Evolutionary conservation across 2,797 vertebrate genomes (phyloP).

Genomic region (Myripristis jacobus): DNA sequence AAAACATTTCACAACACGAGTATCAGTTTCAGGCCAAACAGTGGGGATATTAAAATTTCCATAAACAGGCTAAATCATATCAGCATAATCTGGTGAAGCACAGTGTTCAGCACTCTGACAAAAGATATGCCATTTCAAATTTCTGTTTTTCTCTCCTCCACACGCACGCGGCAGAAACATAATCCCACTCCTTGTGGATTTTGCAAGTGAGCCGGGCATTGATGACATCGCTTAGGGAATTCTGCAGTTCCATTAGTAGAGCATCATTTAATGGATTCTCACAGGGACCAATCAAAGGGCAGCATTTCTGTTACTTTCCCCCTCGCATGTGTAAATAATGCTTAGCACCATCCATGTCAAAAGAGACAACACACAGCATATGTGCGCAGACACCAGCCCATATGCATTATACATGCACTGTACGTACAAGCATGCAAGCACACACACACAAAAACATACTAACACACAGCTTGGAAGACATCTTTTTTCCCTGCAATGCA

Average conservation of each 20-base stretch:
- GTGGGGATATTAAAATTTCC: conserved; percentile 18
- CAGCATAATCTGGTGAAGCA: conserved; percentile 39
- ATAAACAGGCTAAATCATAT: conserved; percentile 36
- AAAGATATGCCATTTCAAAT: conserved; percentile 31
- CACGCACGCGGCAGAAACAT: conserved; percentile 44
- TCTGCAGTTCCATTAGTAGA: conserved; percentile 47
- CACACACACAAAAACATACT: conserved; percentile 14
- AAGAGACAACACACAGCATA: not conserved
- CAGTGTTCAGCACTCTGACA: conserved; percentile 26
- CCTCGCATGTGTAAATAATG: not conserved
- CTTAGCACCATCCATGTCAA: not conserved
- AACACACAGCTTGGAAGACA: too few relatives aligned
- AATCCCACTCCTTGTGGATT: conserved; percentile 35
- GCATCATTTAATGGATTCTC: conserved; percentile 59
- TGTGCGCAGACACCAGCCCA: not conserved
- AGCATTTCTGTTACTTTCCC: conserved; percentile 2
- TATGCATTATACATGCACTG: not conserved
- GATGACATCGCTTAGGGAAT: conserved; percentile 53
- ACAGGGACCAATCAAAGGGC: conserved; percentile 58
- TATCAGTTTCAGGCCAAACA: conserved; percentile 35
- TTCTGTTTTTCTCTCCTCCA: conserved; percentile 10
- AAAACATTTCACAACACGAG: conserved; percentile 13
- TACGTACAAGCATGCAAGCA: conserved; percentile 18
- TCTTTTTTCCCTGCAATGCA: too few relatives aligned
- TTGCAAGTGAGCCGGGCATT: conserved; percentile 30